Evolutionary conservation across 2,113 vertebrate species (phyloP).

Genomic region (Dicentrarchus labrax): DNA sequence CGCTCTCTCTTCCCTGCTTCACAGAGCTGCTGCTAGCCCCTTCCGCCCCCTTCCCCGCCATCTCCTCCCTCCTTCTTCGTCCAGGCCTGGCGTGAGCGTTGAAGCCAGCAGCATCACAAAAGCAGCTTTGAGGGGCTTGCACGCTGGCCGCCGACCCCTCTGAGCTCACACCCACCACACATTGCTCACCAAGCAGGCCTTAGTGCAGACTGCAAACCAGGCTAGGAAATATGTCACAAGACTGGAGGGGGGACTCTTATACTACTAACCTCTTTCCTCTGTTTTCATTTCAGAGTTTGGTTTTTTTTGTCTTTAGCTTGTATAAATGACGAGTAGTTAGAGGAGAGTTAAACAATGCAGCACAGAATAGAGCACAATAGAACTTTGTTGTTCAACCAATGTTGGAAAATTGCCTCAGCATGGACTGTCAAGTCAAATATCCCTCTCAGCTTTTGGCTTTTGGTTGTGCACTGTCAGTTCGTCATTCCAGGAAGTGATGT

Average conservation of each 20-base stretch:
- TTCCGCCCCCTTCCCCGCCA: neutral
- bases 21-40: slow-evolving; percentile 21
- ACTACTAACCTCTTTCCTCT: slow-evolving; percentile 22
- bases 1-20: slow-evolving; percentile 32
- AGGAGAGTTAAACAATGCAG: slow-evolving; percentile 51
- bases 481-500: slow-evolving; percentile 49
- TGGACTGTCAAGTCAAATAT: slow-evolving; percentile 73
- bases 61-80: slow-evolving; percentile 31
- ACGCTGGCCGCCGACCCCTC: slow-evolving; percentile 63
- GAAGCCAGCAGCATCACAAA: slow-evolving; percentile 78
- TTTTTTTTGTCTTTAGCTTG: slow-evolving; percentile 11
- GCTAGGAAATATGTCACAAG: slow-evolving; percentile 35
- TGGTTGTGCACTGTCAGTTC: slow-evolving; percentile 30
- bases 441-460: slow-evolving; percentile 53
- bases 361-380: slow-evolving; percentile 59
- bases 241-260: neutral
- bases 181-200: slow-evolving; percentile 63
- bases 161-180: slow-evolving; percentile 67
- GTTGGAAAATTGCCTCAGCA: slow-evolving; percentile 70
- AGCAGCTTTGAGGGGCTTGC: slow-evolving; percentile 73
- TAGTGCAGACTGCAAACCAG: slow-evolving; percentile 22
- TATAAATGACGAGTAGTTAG: slow-evolving; percentile 22
- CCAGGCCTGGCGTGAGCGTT: slow-evolving; percentile 52
- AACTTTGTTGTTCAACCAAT: slow-evolving; percentile 64
- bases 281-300: slow-evolving; percentile 1